Evolutionary conservation across 2,888 invertebrate genomes (phyloP), one percentile per base, ranked within the genome.

Genomic region (Dugesia japonica): DNA sequence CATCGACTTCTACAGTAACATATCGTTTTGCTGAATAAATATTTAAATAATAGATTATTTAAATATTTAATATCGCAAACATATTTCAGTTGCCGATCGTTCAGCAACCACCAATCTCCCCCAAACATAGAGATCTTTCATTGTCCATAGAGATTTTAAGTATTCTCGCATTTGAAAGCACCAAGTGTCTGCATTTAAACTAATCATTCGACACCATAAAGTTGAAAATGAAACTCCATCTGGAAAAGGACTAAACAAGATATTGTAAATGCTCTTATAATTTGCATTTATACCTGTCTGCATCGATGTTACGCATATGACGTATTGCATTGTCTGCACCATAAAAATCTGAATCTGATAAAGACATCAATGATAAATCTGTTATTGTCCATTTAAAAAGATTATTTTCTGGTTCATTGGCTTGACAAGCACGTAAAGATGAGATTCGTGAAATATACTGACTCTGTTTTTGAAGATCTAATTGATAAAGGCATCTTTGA

Each of bases 101-200:
- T 97, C 95, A 0, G 93, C 94, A 0, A 92, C 95, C 76, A 91
- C 89, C 23, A 97, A 85, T 80, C 90, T 89, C 0, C 97, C 97
- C 89, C 92, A 94, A 77, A 94, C 87, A 79, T 90, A 89, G 83
- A 94, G 88, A 79, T 90, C 89, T 80, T 89, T 89, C 78, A 93
- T 89, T 81, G 90, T 89, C 81, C 95, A 87, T 85, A 94, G 88
- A 0, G 94, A 92, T 83, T 94, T 93, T 0, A 94, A 94, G 85
- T 94, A 97, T 86, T 98, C 97, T 4, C 97, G 87, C 79, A 98
- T 86, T 81, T 90, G 89, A 80, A 94, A 89, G 81, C 90, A 90
- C 91, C 94, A 93, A 81, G 90, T 90, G 23, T 89, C 88, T 80
- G 92, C 90, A 79, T 90, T 89, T 75, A 91, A 88, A 79, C 89